Evolutionary conservation across 1,140 invertebrate genomes (phyloP).

Genomic region (Habropoda laboriosa): DNA sequence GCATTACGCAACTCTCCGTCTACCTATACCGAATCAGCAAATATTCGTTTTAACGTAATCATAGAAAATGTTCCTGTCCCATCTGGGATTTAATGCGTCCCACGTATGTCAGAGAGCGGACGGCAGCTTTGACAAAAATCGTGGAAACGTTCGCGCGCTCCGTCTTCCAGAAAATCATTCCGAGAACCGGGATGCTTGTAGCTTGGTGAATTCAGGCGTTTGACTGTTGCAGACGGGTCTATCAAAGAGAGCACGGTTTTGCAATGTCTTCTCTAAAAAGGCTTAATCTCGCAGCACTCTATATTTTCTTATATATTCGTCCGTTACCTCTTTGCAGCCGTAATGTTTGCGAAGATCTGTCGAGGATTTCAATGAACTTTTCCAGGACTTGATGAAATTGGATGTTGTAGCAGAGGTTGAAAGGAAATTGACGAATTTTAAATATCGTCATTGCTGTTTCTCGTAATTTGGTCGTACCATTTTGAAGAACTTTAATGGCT

Average conservation of each 20-base stretch:
- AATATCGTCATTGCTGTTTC: no score
- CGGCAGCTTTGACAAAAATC: neutral
- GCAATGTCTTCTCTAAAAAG: neutral
- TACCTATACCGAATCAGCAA: neutral
- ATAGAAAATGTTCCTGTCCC: slow-evolving; percentile 17
- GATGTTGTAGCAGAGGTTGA: no score
- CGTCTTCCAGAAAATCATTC: neutral
- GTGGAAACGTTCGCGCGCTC: neutral
- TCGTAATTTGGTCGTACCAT: no score
- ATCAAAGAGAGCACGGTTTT: neutral
- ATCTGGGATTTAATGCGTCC: neutral
- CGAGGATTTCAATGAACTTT: no score
- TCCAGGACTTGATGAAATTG: no score
- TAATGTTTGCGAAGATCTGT: no score
- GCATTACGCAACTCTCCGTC: neutral
- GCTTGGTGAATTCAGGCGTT: neutral
- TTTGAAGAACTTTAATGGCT: no score
- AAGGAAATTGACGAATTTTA: no score
- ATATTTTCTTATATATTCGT: no score
- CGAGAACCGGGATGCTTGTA: neutral
- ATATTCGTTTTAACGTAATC: slow-evolving; percentile 31
- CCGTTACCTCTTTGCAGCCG: no score
- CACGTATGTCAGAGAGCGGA: neutral
- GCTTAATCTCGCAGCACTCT: neutral
- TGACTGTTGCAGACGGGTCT: neutral